Conservation (phyloP, 2,797 vertebrate species). For the Telmatherina bonti region DNA sequence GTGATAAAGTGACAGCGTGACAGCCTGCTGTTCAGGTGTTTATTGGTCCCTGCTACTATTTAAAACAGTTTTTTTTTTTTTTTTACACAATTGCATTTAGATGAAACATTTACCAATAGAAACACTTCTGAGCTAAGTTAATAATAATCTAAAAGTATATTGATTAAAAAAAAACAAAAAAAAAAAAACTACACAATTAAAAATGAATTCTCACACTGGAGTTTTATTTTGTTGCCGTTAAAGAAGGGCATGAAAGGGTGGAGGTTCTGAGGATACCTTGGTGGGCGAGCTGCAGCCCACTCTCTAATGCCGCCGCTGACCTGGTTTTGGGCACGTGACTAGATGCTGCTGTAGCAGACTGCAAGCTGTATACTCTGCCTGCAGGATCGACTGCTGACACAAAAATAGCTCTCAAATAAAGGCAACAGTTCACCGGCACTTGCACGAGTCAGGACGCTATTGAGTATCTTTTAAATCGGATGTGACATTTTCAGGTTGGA, state of each 20-base stretch:
- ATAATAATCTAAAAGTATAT: not conserved
- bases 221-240: slow-evolving; percentile 1
- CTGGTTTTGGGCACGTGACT: slow-evolving; percentile 58
- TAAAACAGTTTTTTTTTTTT: not conserved
- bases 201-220: not conserved
- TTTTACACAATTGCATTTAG: not conserved
- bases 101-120: not conserved
- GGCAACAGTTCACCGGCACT: slow-evolving; percentile 59
- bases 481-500: slow-evolving; percentile 76
- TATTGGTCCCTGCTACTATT: slow-evolving; percentile 42
- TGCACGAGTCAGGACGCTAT: slow-evolving; percentile 44
- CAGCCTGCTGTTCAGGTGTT: slow-evolving; percentile 35
- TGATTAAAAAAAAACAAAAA: too few relatives aligned
- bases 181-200: not conserved
- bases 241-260: slow-evolving; percentile 11
- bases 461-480: slow-evolving; percentile 63
- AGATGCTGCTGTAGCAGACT: slow-evolving; percentile 49
- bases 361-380: slow-evolving; percentile 50
- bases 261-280: slow-evolving; percentile 22
- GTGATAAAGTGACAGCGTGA: slow-evolving; percentile 31
- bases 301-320: slow-evolving; percentile 39
- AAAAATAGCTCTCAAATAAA: slow-evolving; percentile 77
- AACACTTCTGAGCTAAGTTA: slow-evolving; percentile 5
- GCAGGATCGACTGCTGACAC: slow-evolving; percentile 56
- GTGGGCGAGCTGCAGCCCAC: slow-evolving; percentile 51